These are phyloP conservation scores for Zoanthus sansibaricus DNA, from an alignment of 92 coral and sea anemone genomes.

Conservation along the genomic window DNA sequence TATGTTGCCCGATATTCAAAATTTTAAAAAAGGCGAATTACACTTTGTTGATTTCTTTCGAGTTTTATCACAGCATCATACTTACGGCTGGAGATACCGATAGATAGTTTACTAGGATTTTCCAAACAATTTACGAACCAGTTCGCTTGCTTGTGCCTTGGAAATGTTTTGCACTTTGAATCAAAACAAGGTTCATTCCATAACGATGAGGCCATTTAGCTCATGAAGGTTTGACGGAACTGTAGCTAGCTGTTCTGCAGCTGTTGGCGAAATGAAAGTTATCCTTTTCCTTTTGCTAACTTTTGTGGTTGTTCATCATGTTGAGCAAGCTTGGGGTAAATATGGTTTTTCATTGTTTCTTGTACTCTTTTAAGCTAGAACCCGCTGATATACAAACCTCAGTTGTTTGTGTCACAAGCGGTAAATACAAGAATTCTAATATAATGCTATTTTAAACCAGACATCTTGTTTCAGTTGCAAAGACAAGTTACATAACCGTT, in stretches of 20 bases:
- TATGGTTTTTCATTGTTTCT: neutral
- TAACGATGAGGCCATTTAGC: slow-evolving; percentile 39
- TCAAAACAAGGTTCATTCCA: slow-evolving; percentile 44
- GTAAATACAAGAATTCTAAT: neutral
- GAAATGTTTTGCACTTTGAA: slow-evolving; percentile 32
- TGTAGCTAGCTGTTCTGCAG: slow-evolving; percentile 1
- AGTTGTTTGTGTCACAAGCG: neutral
- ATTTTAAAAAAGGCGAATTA: too few relatives aligned
- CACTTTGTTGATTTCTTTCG: too few relatives aligned
- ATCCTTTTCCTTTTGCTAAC: slow-evolving; percentile 12
- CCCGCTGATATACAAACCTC: neutral
- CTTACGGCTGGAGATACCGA: neutral
- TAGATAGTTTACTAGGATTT: slow-evolving; percentile 1
- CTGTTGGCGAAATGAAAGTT: slow-evolving; percentile 46
- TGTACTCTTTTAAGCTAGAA: neutral
- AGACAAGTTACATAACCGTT: too few relatives aligned
- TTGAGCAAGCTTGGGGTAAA: slow-evolving; percentile 16
- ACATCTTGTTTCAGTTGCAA: too few relatives aligned
- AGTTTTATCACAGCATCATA: too few relatives aligned
- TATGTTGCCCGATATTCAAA: too few relatives aligned
- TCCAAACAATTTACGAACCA: neutral
- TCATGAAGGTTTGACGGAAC: slow-evolving; percentile 31
- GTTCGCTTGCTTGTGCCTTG: slow-evolving; percentile 38
- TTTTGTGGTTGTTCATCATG: slow-evolving; percentile 31
- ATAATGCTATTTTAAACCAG: too few relatives aligned